phyloP scores from a whole-genome alignment of 1,140 invertebrate species.

The Neuroterus valhalla region DNA sequence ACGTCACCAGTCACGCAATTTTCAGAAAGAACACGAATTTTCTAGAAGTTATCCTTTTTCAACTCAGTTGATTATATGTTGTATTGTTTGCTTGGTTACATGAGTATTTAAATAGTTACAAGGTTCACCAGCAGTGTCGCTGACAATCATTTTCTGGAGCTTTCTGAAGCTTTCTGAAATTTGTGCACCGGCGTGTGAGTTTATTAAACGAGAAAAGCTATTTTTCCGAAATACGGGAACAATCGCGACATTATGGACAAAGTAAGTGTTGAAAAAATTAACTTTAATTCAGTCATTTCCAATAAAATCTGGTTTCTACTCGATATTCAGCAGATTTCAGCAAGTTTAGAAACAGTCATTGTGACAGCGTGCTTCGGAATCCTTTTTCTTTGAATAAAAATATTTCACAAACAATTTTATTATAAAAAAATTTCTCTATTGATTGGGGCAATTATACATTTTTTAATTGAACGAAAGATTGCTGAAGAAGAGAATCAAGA shows the following conservation, averaged over 20 bases:
- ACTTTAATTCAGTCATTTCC: too few species aligned
- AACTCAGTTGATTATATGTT: too few species aligned
- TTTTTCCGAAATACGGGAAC: neutral
- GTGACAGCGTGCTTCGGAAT: conserved; percentile 17
- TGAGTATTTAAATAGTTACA: neutral
- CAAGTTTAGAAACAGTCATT: conserved; percentile 14
- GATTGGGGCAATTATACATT: neutral
- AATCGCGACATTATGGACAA: conserved; percentile 15
- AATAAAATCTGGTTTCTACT: neutral
- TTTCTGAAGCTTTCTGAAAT: conserved; percentile 4
- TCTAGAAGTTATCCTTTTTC: too few species aligned
- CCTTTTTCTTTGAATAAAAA: neutral
- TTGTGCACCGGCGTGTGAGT: conserved; percentile 14
- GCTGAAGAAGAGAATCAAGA: neutral
- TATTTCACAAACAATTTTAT: neutral
- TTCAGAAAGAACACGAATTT: too few species aligned
- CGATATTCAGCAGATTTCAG: neutral
- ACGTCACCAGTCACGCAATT: too few species aligned
- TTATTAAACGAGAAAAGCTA: neutral
- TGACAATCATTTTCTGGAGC: neutral
- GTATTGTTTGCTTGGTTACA: too few species aligned
- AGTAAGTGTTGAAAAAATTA: conserved; percentile 1
- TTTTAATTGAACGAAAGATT: neutral
- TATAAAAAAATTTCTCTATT: neutral
- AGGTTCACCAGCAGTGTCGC: neutral